These are phyloP conservation scores for Melanotaenia maccullochi DNA, from an alignment of 2,797 vertebrate species.

Conservation along the genomic window DNA sequence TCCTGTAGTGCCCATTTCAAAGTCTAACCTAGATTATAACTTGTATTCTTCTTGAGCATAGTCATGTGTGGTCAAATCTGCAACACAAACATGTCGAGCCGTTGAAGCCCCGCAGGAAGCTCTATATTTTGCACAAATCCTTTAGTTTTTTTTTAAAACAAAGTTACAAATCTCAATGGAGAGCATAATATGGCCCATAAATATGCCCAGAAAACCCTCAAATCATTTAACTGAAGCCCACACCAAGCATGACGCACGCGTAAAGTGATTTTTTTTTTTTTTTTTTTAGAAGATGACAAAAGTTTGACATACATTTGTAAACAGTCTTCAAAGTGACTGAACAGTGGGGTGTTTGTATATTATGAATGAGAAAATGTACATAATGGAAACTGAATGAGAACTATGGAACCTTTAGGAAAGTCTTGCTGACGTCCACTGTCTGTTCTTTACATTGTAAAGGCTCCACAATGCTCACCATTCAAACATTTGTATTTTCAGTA, in stretches of 20 bases:
- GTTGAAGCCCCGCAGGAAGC: too few relatives aligned
- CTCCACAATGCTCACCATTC: conserved; percentile 65
- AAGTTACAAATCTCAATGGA: too few relatives aligned
- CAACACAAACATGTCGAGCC: too few relatives aligned
- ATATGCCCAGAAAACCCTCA: neutral
- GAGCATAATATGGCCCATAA: neutral
- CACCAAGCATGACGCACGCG: conserved; percentile 24
- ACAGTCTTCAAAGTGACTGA: conserved; percentile 69
- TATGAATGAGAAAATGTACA: conserved; percentile 47
- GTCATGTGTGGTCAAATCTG: too few relatives aligned
- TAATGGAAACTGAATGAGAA: conserved; percentile 53
- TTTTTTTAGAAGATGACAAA: conserved; percentile 69
- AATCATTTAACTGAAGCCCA: neutral
- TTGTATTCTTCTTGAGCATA: too few relatives aligned
- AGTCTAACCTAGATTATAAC: neutral
- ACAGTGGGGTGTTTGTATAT: conserved; percentile 46
- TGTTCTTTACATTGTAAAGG: conserved; percentile 56
- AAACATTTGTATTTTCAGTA: conserved; percentile 58
- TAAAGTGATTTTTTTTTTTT: neutral
- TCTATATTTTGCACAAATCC: neutral
- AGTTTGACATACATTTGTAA: conserved; percentile 75
- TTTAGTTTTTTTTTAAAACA: neutral
- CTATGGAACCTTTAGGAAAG: conserved; percentile 52
- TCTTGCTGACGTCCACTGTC: conserved; percentile 62
- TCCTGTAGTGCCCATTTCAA: neutral